Base-by-base conservation (phyloP, 2,113 vertebrate species). In the Sceloporus undulatus region DNA sequence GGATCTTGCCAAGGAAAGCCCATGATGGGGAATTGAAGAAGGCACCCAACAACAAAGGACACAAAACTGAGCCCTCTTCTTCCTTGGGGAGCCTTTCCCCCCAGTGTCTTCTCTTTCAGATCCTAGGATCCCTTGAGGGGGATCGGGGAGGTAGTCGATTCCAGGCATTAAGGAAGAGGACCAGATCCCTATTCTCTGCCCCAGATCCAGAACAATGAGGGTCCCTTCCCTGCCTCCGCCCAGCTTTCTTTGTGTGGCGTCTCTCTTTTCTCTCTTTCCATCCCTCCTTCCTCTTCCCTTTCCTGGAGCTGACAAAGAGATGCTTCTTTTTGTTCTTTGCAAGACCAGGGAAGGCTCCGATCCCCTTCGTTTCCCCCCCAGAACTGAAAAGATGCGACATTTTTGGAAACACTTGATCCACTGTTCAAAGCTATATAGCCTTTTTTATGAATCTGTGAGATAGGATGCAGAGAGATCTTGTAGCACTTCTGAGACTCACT, bases 301-400 rank as follows among this genome's bases (percentile, higher is more conserved):
- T 71, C 73, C 71, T 25, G 4, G 80, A 84, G 81, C 68, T 78
- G 77, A 88, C 81, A 88, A 88, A 86, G 85, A 79, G 42, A 62
- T 13, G 13, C 59, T 16, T 62, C 59, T 62, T 62, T 13, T 14
- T 59, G 56, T 9, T 62, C 10, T 62, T 62, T 48, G 42, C 42
- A 48, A 62, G 59, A 14, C 59, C 13, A 14, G 13, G 59, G 59
- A 62, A 62, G 59, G 13, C 11, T 62, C 59, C 21, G 11, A 83
- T 9, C 27, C n/a, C 40, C 81, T 88, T 84, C 78, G 59, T 87
- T 56, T 75, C 14, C 70, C 54, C 16, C 38, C 85, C 65, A 48
- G 21, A 23, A 23, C 56, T 9, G 27, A 6, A 79, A 40, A 77
- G 48, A 21, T 40, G 48, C 76, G 13, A 25, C 52, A 78, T 78